Evolutionary conservation across 92 coral and sea anemone genomes (phyloP).

Genomic region (Diadumene lineata): DNA sequence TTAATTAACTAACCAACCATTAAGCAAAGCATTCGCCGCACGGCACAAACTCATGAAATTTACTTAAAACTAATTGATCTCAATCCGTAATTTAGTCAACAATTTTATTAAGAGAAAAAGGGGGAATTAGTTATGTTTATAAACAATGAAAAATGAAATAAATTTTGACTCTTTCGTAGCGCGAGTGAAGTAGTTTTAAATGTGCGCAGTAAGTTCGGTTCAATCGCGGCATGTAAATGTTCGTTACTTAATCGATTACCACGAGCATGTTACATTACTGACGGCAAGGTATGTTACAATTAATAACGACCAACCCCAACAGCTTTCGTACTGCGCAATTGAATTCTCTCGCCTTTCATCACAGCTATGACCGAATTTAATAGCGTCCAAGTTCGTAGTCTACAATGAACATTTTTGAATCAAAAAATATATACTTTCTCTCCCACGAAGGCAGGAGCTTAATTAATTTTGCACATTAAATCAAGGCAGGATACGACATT

Average conservation of each 20-base stretch:
- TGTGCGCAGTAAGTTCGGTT: not conserved
- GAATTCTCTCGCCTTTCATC: not conserved
- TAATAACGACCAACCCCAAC: not conserved
- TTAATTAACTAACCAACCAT: constrained; percentile 27
- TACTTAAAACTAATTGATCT: constrained; percentile 1
- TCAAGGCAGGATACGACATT: not conserved
- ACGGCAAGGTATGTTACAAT: constrained; percentile 1
- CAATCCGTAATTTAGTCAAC: not conserved
- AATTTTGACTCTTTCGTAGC: not conserved
- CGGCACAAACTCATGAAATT: constrained; percentile 17
- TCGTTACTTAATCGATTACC: constrained; percentile 1
- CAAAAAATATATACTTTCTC: not conserved
- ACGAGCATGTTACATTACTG: not conserved
- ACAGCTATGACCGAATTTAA: constrained; percentile 7
- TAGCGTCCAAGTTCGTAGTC: constrained; percentile 3
- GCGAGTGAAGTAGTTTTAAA: not conserved
- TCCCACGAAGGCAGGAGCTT: constrained; percentile 23
- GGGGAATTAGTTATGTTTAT: not conserved
- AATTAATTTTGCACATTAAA: constrained; percentile 27
- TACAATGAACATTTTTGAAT: constrained; percentile 14
- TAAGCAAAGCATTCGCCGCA: constrained; percentile 30
- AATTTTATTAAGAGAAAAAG: constrained; percentile 2
- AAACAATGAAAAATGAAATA: not conserved
- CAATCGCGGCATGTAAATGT: not conserved
- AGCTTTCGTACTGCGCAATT: not conserved